Percentiles rank a stretch among this genome's conserved stretches.
phyloP scores from a whole-genome alignment of 2,888 invertebrate genomes.

The Drosophila nr. perissopoda region DNA sequence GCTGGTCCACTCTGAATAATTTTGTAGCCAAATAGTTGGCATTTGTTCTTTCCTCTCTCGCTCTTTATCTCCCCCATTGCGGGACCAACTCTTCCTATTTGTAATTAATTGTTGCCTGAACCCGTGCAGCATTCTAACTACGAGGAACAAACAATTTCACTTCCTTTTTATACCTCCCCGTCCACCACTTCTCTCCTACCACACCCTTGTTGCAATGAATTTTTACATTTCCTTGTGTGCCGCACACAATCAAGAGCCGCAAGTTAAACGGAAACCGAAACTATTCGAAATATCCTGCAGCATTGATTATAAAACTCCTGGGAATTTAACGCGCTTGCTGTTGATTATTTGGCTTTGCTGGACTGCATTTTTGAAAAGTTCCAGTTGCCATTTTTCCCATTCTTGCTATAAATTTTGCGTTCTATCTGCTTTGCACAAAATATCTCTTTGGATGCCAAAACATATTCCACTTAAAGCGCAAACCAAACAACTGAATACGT shows the following conservation, averaged over 20 bases:
- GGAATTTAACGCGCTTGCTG: conserved; percentile 30
- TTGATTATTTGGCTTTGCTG: conserved; percentile 20
- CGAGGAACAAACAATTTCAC: conserved; percentile 25
- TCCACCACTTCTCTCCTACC: not conserved
- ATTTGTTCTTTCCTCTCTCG: not conserved
- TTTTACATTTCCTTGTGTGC: conserved; percentile 14
- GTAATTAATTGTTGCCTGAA: conserved; percentile 47
- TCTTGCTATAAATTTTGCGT: not conserved
- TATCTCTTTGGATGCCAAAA: not conserved
- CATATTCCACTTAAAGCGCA: not conserved
- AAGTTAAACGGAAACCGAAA: conserved; percentile 38
- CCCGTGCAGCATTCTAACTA: conserved; percentile 10
- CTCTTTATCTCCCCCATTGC: not conserved
- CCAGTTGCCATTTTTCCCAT: not conserved
- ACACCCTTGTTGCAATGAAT: conserved; percentile 10
- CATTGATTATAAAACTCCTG: conserved; percentile 43
- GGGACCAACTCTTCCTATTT: conserved; percentile 25
- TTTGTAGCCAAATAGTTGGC: conserved; percentile 2
- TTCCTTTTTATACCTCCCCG: not conserved
- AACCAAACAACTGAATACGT: not conserved
- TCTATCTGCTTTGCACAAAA: not conserved
- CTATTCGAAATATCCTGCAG: not conserved
- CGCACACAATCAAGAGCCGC: conserved; percentile 14
- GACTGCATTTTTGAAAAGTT: conserved; percentile 7
- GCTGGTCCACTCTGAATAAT: conserved; percentile 6